These are phyloP conservation scores for Drosophila kikkawai DNA, from an alignment of 1,140 invertebrate genomes.

Conservation along the genomic window DNA sequence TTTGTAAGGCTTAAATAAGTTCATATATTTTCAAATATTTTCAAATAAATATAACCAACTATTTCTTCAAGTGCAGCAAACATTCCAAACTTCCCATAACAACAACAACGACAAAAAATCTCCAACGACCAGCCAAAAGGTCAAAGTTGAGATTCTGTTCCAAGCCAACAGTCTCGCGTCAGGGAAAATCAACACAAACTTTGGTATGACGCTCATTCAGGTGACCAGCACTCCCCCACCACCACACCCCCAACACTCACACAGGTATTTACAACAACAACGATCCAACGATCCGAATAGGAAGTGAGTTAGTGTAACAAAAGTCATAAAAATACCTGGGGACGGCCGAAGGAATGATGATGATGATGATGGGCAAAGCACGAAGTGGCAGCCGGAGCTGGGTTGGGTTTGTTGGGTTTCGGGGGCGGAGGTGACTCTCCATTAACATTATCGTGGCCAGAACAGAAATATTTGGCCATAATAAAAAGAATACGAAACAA, in stretches of 20 bases:
- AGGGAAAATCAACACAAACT: constrained; percentile 34
- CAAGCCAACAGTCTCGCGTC: constrained; percentile 4
- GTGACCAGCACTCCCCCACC: constrained; percentile 3
- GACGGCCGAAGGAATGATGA: constrained; percentile 34
- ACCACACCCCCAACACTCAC: neutral
- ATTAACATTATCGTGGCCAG: constrained; percentile 73
- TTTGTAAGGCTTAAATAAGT: neutral
- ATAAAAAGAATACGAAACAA: constrained; percentile 69
- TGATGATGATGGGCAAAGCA: constrained; percentile 35
- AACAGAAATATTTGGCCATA: constrained; percentile 76
- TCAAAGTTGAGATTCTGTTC: constrained; percentile 41
- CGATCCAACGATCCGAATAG: constrained; percentile 60
- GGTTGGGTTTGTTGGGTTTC: constrained; percentile 6
- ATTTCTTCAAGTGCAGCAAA: constrained; percentile 3
- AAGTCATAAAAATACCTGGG: constrained; percentile 77
- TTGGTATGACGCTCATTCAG: constrained; percentile 37
- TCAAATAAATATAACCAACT: neutral
- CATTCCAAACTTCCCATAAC: constrained; percentile 13
- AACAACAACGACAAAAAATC: neutral
- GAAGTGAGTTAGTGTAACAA: constrained; percentile 83
- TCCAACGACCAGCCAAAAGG: constrained; percentile 28
- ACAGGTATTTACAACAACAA: constrained; percentile 22
- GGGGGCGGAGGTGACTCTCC: constrained; percentile 44
- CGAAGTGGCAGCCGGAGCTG: constrained; percentile 3
- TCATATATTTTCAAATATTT: too few species aligned